Base-by-base conservation (phyloP, 2,888 invertebrate species). In the Lasioglossum morio region DNA sequence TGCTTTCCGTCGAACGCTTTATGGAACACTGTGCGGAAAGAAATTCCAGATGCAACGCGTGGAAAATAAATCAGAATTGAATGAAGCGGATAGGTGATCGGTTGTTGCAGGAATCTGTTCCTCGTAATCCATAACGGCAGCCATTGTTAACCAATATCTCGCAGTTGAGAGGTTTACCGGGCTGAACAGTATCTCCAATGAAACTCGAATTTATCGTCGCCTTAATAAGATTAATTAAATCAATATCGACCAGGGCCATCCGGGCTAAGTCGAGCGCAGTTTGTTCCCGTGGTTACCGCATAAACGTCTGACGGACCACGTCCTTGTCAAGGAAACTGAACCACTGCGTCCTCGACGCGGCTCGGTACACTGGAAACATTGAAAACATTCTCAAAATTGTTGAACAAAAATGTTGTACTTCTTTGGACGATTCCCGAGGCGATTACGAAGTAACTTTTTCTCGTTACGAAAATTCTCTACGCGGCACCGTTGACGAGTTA, bases 241-340 rank as follows among this genome's bases (percentile, higher is more conserved):
- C 72, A 77, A 81, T 73, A 70, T 72, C 70, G 63, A 63, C 30
- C 81, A 40, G 81, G 69, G 53, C 23, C 23, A 84, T 84, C 27
- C 16, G 74, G 53, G 79, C 79, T 75, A 84, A 72, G 46, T 77
- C 72, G 79, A 30, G 46, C 46, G 60, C 69, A 69, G 66, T 72
- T 79, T 60, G 77, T 82, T 87, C 34, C 75, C 77, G 34, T 57
- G 86, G 86, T 77, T 86, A 87, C 81, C 79, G 79, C 63, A 37
- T 75, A 79, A 79, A 43, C 46, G 70, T 72, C 30, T n/a, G 70
- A 79, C 75, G 63, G 81, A 30, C 46, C 19, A 12, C 46, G 48
- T 72, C 57, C 81, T 69, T 60, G 72, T 80, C 79, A 79, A n/a
- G 75, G 69, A 40, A 37, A 34, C 63, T 66, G 19, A 27, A 69